Percentiles rank a stretch among this genome's conserved stretches.
These are phyloP conservation scores for Flexamia atlantica DNA, from an alignment of 2,888 invertebrate genomes.

Conservation along the genomic window DNA sequence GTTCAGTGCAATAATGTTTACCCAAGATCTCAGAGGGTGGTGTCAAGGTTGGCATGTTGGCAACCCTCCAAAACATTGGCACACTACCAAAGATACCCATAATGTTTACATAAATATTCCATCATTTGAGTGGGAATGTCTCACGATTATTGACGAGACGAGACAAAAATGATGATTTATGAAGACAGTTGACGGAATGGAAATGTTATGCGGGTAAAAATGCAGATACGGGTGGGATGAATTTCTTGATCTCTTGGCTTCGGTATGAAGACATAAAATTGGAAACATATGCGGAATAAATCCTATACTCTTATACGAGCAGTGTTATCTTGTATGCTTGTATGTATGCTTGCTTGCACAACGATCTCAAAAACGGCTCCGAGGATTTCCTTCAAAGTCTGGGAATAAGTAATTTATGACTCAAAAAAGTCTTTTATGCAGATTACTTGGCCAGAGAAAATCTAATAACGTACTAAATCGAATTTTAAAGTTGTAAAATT, in stretches of 20 bases:
- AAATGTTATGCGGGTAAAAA: neutral
- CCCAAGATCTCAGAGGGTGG: neutral
- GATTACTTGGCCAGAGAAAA: no score
- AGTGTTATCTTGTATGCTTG: no score
- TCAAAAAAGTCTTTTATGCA: no score
- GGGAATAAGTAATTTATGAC: no score
- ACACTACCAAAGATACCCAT: neutral
- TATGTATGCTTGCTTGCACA: no score
- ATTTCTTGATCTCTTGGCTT: neutral
- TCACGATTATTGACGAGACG: neutral
- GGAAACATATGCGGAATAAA: no score
- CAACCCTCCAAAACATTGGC: neutral
- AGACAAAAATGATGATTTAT: neutral
- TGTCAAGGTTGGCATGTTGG: neutral
- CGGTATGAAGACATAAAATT: neutral
- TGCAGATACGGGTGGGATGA: neutral
- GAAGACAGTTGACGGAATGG: neutral
- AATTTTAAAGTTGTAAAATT: no score
- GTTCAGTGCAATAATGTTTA: neutral
- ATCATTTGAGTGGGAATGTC: neutral
- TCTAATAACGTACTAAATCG: no score
- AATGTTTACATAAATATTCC: constrained; percentile 26
- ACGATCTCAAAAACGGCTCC: no score
- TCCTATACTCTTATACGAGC: no score
- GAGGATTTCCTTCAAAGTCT: no score